These are phyloP conservation scores for Pseudomyrmex pallidus DNA, from an alignment of 1,140 invertebrate species.

Conservation along the genomic window DNA sequence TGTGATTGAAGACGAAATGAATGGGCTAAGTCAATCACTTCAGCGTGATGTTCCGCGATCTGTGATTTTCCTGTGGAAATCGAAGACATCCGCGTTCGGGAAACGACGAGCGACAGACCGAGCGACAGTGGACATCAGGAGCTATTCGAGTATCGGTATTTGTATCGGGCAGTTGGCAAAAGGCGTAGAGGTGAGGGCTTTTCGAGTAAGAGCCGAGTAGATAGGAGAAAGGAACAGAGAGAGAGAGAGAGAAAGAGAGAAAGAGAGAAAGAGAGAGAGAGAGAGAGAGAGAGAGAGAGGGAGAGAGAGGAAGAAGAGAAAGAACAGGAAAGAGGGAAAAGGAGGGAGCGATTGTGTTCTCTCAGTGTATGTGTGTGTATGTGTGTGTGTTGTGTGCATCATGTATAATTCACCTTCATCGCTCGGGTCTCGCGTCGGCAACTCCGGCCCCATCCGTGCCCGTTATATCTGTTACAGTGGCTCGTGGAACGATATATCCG, in stretches of 20 bases:
- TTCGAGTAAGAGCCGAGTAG: conserved; percentile 69
- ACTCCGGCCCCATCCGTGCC: conserved; percentile 73
- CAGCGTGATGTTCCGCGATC: conserved; percentile 26
- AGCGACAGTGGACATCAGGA: conserved; percentile 59
- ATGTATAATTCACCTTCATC: conserved; percentile 82
- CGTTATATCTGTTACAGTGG: conserved; percentile 74
- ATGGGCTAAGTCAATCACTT: background rate
- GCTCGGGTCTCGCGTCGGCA: conserved; percentile 78
- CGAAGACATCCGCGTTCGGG: conserved; percentile 37
- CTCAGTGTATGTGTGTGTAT: no score
- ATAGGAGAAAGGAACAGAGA: background rate
- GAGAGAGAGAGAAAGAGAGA: background rate
- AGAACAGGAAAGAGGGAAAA: background rate
- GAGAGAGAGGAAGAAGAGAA: conserved; percentile 2
- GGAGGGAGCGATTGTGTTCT: conserved; percentile 81
- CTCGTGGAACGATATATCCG: conserved; percentile 66
- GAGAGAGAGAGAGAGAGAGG: no score
- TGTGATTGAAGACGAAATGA: background rate
- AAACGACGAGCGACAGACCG: conserved; percentile 64
- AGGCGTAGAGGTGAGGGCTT: conserved; percentile 67
- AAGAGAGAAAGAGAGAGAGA: background rate
- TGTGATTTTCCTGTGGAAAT: conserved; percentile 49
- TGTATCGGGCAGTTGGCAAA: conserved; percentile 69
- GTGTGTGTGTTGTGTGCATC: conserved; percentile 62
- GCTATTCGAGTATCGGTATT: conserved; percentile 68